These are phyloP conservation scores for Leptodactylus fuscus DNA, from an alignment of 2,113 vertebrate genomes.

Conservation along the genomic window DNA sequence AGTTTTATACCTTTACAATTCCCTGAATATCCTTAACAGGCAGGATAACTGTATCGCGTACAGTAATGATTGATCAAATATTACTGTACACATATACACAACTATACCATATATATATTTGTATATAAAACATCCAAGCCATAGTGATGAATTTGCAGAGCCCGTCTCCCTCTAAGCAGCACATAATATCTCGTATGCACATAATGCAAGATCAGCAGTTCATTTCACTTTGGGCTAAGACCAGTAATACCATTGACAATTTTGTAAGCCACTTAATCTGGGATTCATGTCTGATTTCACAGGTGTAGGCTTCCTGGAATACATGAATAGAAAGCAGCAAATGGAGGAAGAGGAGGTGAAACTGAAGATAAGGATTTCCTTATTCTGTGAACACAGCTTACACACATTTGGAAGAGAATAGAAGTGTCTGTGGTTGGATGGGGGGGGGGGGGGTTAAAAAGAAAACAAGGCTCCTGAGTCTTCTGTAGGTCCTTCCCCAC, in stretches of 20 bases:
- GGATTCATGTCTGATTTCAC: background rate
- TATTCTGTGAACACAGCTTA: constrained; percentile 41
- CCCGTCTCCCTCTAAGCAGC: background rate
- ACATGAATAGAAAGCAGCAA: constrained; percentile 29
- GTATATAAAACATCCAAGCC: no score
- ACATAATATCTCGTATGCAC: background rate
- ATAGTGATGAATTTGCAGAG: no score
- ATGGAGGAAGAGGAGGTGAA: constrained; percentile 20
- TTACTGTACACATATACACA: no score
- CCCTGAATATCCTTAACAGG: no score
- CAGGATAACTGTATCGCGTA: no score
- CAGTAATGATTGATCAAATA: no score
- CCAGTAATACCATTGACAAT: background rate
- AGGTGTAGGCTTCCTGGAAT: background rate
- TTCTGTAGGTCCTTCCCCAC: constrained; percentile 16
- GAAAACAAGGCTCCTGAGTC: constrained; percentile 37
- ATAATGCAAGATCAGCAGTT: background rate
- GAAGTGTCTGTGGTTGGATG: background rate
- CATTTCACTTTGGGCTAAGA: background rate
- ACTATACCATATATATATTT: no score
- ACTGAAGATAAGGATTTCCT: constrained; percentile 20
- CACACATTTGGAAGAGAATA: background rate
- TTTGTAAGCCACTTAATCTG: background rate
- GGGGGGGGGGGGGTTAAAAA: background rate
- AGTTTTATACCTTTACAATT: no score